phyloP scores from a whole-genome alignment of 2,888 invertebrate species.

The Villa cingulata region DNA sequence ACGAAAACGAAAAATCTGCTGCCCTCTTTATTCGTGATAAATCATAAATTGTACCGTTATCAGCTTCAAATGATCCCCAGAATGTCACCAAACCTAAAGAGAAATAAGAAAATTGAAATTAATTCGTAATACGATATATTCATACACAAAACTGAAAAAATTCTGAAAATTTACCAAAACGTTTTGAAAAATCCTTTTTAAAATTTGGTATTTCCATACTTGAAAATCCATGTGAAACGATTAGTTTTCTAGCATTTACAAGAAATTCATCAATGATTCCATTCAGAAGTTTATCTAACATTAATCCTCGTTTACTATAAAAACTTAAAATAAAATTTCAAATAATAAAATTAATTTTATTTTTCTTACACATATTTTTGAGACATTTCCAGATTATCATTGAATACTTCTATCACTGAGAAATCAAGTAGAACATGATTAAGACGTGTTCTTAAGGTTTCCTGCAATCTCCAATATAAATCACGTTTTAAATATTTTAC shows the following conservation, averaged over 20 bases:
- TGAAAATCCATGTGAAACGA: neutral
- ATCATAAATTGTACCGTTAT: slow-evolving; percentile 1
- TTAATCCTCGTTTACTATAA: neutral
- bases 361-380: slow-evolving; percentile 9
- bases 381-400: slow-evolving; percentile 8
- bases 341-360: neutral
- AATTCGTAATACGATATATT: neutral
- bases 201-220: slow-evolving; percentile 3
- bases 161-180: slow-evolving; percentile 2
- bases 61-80: slow-evolving; percentile 6
- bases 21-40: slow-evolving; percentile 1
- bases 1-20: neutral
- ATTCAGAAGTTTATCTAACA: slow-evolving; percentile 1
- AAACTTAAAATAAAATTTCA: neutral
- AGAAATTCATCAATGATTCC: slow-evolving; percentile 2
- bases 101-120: neutral
- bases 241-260: neutral
- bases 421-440: slow-evolving; percentile 11
- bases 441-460: slow-evolving; percentile 8
- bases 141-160: too few relatives aligned
- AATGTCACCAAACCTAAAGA: slow-evolving; percentile 3
- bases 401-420: slow-evolving; percentile 8
- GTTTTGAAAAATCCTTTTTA: slow-evolving; percentile 4
- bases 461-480: slow-evolving; percentile 9
- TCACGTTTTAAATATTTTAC: slow-evolving; percentile 10